Conservation (phyloP, 2,113 vertebrate genomes). For the Alouatta palliata region DNA sequence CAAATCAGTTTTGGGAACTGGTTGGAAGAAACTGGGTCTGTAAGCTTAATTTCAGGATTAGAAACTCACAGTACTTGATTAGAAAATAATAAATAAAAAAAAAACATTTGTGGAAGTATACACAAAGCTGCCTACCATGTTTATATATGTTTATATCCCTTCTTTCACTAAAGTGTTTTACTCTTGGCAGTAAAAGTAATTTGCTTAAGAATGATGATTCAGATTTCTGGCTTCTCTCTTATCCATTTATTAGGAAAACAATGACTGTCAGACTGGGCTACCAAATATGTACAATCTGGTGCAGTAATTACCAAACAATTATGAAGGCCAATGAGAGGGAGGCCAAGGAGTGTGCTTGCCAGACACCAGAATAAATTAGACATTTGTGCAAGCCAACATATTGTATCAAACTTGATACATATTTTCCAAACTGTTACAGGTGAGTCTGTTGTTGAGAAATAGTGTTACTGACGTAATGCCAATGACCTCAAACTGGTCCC, state of each 20-base stretch:
- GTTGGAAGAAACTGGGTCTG: neutral
- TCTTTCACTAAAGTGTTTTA: constrained; percentile 22
- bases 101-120: neutral
- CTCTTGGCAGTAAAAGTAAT: constrained; percentile 39
- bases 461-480: neutral
- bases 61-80: neutral
- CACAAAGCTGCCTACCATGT: neutral
- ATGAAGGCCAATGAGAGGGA: neutral
- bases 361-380: neutral
- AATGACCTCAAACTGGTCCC: neutral
- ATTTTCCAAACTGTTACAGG: neutral
- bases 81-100: constrained; percentile 10
- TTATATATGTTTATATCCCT: neutral
- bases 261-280: neutral
- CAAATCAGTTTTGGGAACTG: neutral
- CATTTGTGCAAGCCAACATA: neutral
- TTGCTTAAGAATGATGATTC: constrained; percentile 6
- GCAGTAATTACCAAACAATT: neutral
- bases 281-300: neutral
- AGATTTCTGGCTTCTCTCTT: neutral
- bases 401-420: neutral
- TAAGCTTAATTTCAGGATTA: neutral
- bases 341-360: neutral
- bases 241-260: neutral
- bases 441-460: neutral